These are phyloP conservation scores for Penaeus chinensis DNA, from an alignment of 1,140 invertebrate genomes.

Conservation along the genomic window DNA sequence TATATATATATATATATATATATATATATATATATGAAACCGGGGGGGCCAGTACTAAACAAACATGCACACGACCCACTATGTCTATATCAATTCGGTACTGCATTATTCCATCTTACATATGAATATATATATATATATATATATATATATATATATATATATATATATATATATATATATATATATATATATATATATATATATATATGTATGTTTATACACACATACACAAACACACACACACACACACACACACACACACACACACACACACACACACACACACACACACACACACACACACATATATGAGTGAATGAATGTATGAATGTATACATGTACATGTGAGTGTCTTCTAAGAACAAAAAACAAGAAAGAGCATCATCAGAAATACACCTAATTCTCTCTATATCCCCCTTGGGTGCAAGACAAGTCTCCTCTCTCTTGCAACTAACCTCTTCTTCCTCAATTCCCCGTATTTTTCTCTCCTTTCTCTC, in stretches of 20 bases:
- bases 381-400: background rate
- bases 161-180: slow-evolving; percentile 32
- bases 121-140: too few relatives aligned
- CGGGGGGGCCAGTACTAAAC: too few relatives aligned
- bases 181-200: slow-evolving; percentile 11
- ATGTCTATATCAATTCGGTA: too few relatives aligned
- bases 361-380: background rate
- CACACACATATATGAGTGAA: background rate
- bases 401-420: background rate
- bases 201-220: slow-evolving; percentile 27
- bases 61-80: too few relatives aligned
- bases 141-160: background rate
- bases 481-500: background rate
- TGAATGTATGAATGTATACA: too few relatives aligned
- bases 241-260: background rate
- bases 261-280: slow-evolving; percentile 9
- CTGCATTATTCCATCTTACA: too few relatives aligned
- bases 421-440: background rate
- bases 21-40: too few relatives aligned
- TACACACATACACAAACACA: slow-evolving; percentile 18
- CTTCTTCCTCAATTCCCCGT: background rate
- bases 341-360: too few relatives aligned
- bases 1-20: too few relatives aligned
- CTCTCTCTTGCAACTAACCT: background rate
- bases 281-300: slow-evolving; percentile 14